Evolutionary conservation across 2,888 invertebrate genomes (phyloP).

Genomic region (Deroplatys truncata): DNA sequence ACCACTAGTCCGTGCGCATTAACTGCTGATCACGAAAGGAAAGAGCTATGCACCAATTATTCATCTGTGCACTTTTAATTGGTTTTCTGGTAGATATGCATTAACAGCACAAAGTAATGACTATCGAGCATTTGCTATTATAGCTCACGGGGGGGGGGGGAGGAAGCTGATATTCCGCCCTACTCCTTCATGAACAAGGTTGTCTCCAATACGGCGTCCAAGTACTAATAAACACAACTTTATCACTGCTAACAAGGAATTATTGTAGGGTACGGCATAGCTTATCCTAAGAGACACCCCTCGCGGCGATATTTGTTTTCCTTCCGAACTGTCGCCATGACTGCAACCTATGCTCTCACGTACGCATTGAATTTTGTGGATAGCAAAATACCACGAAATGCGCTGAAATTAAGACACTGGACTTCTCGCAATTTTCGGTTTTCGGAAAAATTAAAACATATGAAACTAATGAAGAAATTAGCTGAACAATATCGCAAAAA

Average conservation of each 20-base stretch:
- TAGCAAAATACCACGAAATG: neutral
- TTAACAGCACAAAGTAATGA: too few relatives aligned
- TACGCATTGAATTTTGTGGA: neutral
- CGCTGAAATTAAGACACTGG: neutral
- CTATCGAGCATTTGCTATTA: too few relatives aligned
- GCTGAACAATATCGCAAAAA: neutral
- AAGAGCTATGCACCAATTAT: too few relatives aligned
- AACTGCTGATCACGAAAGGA: too few relatives aligned
- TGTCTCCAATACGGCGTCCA: neutral
- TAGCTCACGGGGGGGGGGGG: too few relatives aligned
- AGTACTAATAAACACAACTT: too few relatives aligned
- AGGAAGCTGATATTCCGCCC: too few relatives aligned
- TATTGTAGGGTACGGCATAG: neutral
- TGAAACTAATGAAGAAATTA: neutral
- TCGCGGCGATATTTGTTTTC: constrained; percentile 18
- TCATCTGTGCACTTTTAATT: too few relatives aligned
- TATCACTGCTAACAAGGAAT: neutral
- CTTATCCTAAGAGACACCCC: neutral
- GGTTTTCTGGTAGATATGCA: too few relatives aligned
- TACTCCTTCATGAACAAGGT: neutral
- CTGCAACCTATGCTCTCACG: neutral
- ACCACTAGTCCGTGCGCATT: too few relatives aligned
- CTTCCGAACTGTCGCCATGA: neutral
- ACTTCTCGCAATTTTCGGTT: neutral
- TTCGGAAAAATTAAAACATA: neutral